These are phyloP conservation scores for Tiliacea aurago DNA, from an alignment of 2,888 invertebrate species.

Conservation along the genomic window DNA sequence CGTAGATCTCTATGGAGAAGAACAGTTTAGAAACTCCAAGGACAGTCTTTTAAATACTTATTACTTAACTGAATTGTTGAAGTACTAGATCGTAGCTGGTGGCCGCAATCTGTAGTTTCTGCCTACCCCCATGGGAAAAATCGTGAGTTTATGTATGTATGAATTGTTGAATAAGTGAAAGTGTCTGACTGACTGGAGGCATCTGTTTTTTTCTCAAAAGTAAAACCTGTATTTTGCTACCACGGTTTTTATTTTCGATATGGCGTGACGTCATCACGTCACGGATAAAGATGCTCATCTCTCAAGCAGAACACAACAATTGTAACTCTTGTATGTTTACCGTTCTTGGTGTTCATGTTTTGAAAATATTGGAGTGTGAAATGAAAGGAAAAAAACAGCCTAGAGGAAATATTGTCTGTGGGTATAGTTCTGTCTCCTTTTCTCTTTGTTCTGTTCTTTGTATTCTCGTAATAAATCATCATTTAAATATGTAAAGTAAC, in stretches of 20 bases:
- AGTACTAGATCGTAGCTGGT: not conserved
- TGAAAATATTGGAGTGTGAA: constrained; percentile 19
- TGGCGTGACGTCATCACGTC: constrained; percentile 15
- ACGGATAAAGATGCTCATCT: not conserved
- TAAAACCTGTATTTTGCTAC: not conserved
- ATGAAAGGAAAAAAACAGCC: not conserved
- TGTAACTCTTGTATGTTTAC: not conserved
- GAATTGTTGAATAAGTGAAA: constrained; percentile 6
- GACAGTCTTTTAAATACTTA: no score
- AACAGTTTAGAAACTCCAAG: no score
- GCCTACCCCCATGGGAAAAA: not conserved
- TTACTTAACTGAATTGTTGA: not conserved
- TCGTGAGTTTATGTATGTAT: not conserved
- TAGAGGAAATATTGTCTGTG: not conserved
- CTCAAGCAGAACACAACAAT: constrained; percentile 27
- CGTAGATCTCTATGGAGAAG: no score
- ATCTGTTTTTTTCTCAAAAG: constrained; percentile 9
- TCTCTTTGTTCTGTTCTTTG: not conserved
- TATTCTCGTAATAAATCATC: not conserved
- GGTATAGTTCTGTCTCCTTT: not conserved
- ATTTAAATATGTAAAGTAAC: no score
- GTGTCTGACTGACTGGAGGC: not conserved
- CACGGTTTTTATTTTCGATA: constrained; percentile 7
- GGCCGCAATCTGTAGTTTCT: not conserved
- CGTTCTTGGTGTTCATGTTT: constrained; percentile 16